phyloP scores from a whole-genome alignment of 2,113 vertebrate genomes.

The Plecotus auritus region DNA sequence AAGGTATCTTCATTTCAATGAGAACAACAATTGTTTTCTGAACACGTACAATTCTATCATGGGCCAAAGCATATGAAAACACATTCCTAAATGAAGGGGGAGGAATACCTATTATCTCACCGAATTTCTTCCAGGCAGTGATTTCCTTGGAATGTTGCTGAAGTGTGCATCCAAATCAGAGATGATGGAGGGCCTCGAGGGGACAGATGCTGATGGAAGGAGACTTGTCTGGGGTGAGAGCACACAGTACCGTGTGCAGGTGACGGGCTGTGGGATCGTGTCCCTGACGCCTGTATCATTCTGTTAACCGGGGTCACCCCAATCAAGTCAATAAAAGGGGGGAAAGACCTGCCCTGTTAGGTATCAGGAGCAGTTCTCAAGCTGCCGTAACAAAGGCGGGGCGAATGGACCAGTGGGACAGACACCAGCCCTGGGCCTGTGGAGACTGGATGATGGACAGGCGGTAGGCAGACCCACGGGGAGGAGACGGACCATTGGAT shows the following conservation, averaged over 20 bases:
- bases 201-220: too few species aligned
- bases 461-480: not conserved
- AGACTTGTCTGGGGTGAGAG: too few species aligned
- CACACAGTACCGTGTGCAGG: too few species aligned
- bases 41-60: not conserved
- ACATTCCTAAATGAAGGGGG: not conserved
- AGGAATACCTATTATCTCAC: not conserved
- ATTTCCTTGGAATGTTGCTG: slow-evolving; percentile 79
- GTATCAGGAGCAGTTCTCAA: not conserved
- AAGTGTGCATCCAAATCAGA: slow-evolving; percentile 82
- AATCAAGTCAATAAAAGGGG: too few species aligned
- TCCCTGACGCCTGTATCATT: too few species aligned
- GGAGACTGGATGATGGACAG: not conserved
- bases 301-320: too few species aligned
- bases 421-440: not conserved
- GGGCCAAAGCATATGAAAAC: not conserved
- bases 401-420: not conserved
- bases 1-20: not conserved
- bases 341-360: not conserved
- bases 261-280: too few species aligned
- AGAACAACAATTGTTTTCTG: not conserved
- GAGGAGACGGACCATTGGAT: accelerated
- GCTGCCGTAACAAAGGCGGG: not conserved
- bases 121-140: slow-evolving; percentile 49
- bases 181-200: not conserved